phyloP scores from a whole-genome alignment of 2,113 vertebrate genomes.

The Felis catus region DNA sequence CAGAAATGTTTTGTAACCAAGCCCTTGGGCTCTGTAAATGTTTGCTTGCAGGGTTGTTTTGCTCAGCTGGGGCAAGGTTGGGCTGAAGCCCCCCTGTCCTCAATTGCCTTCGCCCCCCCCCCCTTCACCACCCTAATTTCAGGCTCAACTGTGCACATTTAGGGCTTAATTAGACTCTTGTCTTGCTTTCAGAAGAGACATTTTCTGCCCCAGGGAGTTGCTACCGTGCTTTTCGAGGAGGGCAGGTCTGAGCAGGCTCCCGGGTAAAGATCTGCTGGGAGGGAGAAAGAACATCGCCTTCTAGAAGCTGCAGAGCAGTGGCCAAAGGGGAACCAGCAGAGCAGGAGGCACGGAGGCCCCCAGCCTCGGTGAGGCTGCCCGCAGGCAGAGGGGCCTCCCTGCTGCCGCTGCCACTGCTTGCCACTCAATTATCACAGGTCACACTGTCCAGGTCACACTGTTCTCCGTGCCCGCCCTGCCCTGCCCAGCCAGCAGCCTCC shows the following conservation, averaged over 20 bases:
- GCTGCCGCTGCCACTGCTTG: not conserved
- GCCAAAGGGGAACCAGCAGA: not conserved
- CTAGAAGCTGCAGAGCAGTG: not conserved
- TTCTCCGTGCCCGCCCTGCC: slow-evolving; percentile 57
- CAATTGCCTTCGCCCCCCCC: slow-evolving; percentile 47
- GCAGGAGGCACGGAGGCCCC: not conserved
- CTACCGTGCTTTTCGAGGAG: slow-evolving; percentile 71
- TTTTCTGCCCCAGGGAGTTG: slow-evolving; percentile 79
- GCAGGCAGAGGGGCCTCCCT: not conserved
- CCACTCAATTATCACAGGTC: slow-evolving; percentile 11
- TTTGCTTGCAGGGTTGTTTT: slow-evolving; percentile 35
- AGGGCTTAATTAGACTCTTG: slow-evolving; percentile 79
- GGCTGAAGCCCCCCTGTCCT: slow-evolving; percentile 51
- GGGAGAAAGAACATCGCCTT: not conserved
- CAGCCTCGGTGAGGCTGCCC: not conserved
- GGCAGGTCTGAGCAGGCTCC: slow-evolving; percentile 77
- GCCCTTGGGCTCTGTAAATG: not conserved
- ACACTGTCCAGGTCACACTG: slow-evolving; percentile 66
- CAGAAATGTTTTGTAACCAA: slow-evolving; percentile 29
- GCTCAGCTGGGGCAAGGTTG: slow-evolving; percentile 33
- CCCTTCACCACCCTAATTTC: slow-evolving; percentile 76
- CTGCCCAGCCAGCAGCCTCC: slow-evolving; percentile 34
- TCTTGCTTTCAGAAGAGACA: slow-evolving; percentile 75
- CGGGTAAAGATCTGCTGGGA: not conserved
- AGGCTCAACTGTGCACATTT: slow-evolving; percentile 72